Conservation (phyloP, 2,888 invertebrate species). For the Emmelina monodactyla region DNA sequence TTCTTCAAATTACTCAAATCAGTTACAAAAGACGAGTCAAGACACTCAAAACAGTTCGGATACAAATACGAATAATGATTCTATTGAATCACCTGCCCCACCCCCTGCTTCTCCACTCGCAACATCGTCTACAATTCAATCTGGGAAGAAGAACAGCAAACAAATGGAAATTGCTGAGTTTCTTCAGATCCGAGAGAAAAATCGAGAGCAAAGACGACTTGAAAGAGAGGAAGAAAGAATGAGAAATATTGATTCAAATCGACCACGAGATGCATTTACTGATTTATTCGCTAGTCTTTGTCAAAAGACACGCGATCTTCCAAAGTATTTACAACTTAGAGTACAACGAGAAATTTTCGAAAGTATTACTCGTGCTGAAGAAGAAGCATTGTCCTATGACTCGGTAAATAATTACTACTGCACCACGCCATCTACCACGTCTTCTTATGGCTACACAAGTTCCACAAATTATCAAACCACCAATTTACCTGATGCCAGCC, state of each 20-base stretch:
- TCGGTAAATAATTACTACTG: neutral
- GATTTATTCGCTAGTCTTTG: neutral
- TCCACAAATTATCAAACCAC: neutral
- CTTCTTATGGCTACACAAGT: neutral
- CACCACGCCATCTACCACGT: neutral
- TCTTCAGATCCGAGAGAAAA: neutral
- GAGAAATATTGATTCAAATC: neutral
- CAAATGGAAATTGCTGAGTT: neutral
- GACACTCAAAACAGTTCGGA: neutral
- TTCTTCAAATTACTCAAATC: neutral
- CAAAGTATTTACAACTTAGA: neutral
- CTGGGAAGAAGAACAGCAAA: no score
- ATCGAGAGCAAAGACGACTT: neutral
- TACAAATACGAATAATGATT: no score
- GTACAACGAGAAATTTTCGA: neutral
- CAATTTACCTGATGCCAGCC: neutral
- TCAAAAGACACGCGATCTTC: neutral
- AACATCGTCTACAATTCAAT: neutral
- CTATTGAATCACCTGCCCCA: no score
- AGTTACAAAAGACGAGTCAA: neutral
- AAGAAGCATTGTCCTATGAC: neutral
- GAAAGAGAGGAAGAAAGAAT: neutral
- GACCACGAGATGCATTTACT: neutral
- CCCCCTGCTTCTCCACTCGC: neutral
- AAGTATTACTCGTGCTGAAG: neutral